Evolutionary conservation across 2,113 vertebrate genomes (phyloP).

Genomic region (Corvus moneduloides): DNA sequence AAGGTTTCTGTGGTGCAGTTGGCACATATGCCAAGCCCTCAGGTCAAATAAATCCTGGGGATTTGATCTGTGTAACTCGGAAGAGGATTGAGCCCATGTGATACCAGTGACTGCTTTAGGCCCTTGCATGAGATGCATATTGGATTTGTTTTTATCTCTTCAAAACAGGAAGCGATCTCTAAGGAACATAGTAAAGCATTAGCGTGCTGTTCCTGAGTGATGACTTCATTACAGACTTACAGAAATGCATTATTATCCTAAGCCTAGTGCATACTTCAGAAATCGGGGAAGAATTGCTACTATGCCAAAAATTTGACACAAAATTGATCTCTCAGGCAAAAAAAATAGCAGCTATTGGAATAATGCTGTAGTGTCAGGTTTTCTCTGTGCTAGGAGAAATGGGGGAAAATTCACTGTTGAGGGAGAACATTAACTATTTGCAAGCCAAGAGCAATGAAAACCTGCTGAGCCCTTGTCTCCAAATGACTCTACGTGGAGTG

Average conservation of each 20-base stretch:
- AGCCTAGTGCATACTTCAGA: neutral
- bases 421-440: neutral
- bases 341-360: neutral
- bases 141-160: constrained; percentile 4
- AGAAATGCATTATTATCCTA: neutral
- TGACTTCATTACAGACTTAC: neutral
- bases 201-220: neutral
- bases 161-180: neutral
- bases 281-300: neutral
- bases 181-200: neutral
- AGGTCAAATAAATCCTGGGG: neutral
- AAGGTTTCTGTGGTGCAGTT: rapidly evolving
- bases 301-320: neutral
- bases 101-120: neutral
- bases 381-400: neutral
- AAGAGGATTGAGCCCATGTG: neutral
- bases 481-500: rapidly evolving
- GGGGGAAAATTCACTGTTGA: neutral
- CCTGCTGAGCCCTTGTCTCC: neutral
- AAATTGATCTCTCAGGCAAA: neutral
- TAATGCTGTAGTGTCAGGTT: neutral
- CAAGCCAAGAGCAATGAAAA: neutral
- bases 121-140: neutral
- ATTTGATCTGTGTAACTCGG: neutral
- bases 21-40: neutral